Conservation (phyloP, 2,888 invertebrate species). For the Subacronicta megacephala region DNA sequence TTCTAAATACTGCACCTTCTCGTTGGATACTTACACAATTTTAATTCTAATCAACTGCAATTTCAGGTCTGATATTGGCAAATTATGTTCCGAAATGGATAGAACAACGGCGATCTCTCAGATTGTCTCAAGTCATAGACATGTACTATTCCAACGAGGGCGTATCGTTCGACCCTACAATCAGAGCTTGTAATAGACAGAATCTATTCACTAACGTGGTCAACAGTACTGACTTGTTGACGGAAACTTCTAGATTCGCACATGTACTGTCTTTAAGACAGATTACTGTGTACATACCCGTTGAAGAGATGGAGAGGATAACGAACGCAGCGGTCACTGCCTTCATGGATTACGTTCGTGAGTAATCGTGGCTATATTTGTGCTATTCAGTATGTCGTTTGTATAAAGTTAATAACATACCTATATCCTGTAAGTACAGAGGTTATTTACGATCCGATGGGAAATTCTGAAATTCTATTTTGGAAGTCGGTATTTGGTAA, state of each 20-base stretch:
- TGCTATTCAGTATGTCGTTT: not conserved
- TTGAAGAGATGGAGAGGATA: conserved; percentile 83
- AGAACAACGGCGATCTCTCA: conserved; percentile 82
- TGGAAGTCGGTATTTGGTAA: too few species aligned
- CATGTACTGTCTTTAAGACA: conserved; percentile 80
- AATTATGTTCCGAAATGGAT: conserved; percentile 87
- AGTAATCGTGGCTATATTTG: conserved; percentile 56
- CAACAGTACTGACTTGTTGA: conserved; percentile 72
- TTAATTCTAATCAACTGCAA: not conserved
- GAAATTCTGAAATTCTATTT: too few species aligned
- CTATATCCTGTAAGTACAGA: too few species aligned
- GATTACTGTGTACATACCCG: conserved; percentile 80
- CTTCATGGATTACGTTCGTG: conserved; percentile 87
- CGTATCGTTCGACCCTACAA: conserved; percentile 86
- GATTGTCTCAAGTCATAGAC: conserved; percentile 91
- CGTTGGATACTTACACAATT: too few species aligned
- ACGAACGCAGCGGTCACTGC: conserved; percentile 82
- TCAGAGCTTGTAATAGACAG: conserved; percentile 90
- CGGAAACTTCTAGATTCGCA: conserved; percentile 82
- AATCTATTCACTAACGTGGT: conserved; percentile 80
- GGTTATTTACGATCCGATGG: too few species aligned
- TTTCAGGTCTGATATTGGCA: conserved; percentile 89
- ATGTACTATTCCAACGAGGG: conserved; percentile 92
- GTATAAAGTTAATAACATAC: not conserved
- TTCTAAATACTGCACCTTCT: too few species aligned